Evolutionary conservation across 2,888 invertebrate species (phyloP).

Genomic region (Amblyteles armatorius): DNA sequence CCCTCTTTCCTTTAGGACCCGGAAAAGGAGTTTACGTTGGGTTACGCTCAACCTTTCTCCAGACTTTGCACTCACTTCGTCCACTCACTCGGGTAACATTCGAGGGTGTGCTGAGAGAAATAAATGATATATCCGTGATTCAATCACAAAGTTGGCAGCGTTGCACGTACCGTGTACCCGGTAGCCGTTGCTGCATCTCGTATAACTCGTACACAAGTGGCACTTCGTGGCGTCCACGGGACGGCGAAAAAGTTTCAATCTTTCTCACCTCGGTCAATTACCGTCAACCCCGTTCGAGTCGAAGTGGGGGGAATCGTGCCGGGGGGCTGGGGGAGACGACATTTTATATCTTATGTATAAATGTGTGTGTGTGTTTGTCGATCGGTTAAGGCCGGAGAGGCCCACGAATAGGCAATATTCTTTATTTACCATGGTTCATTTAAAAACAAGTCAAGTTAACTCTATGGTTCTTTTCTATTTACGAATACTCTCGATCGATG

Average conservation of each 20-base stretch:
- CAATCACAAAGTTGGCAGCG: constrained; percentile 52
- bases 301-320: constrained; percentile 26
- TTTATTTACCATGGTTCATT: neutral
- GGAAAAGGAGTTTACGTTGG: neutral
- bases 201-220: neutral
- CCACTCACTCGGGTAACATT: neutral
- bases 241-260: constrained; percentile 49
- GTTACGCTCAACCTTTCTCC: neutral
- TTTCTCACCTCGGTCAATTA: constrained; percentile 47
- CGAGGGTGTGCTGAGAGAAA: constrained; percentile 19
- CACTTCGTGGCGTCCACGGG: neutral
- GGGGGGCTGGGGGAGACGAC: constrained; percentile 15
- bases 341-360: constrained; percentile 6
- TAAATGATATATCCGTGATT: constrained; percentile 44
- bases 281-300: constrained; percentile 19
- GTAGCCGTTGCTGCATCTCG: constrained; percentile 3
- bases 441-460: neutral
- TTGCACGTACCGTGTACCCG: constrained; percentile 2
- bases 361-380: neutral
- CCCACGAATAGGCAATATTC: neutral
- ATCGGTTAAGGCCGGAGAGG: neutral
- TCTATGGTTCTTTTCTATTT: neutral
- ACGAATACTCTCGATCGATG: neutral
- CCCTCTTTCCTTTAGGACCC: neutral
- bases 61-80: constrained; percentile 8